Evolutionary conservation across 2,797 vertebrate genomes (phyloP), one percentile per base, ranked within the genome.

Genomic region (Gallinago stenura): DNA sequence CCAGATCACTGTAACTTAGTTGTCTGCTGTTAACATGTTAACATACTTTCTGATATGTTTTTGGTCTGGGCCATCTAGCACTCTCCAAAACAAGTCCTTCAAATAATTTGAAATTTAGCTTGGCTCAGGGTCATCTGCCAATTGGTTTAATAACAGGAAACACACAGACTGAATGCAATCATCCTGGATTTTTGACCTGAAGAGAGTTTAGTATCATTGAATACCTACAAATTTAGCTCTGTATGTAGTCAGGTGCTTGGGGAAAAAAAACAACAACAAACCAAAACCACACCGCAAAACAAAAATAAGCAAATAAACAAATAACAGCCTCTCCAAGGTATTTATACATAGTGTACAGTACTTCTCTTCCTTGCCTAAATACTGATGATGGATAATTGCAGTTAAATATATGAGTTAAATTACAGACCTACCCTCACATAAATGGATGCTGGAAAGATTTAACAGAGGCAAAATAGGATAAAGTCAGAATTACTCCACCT

Each of bases 301-400:
- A 68, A 70, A 93, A 53, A 0, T 1, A 35, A 60, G 31, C 4
- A 46, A 53, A 28, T 1, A 35, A 60, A 33, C 4, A 53, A 53
- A 28, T 9, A 24, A 41, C 7, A 2, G 1, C 2, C 5, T 10
- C 45, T 66, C 26, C 50, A 35, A 65, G 2, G 1, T 65, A 8
- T 15, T 76, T 82, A n/a, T 53, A 45, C 22, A 5, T 48, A 48
- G 18, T 6, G 8, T 31, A 31, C 10, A 60, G 25, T 30, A 31
- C 9, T 66, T 83, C 4, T 39, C 24, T 57, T 90, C 19, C 17
- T 70, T 70, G 6, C 58, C 14, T 68, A 64, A 91, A 88, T 64
- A 81, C 75, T 17, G 10, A 25, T 26, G 26, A 53, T 28, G 7
- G 15, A 50, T 68, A 73, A 56, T 7, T 58, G 26, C 50, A 79